These are phyloP conservation scores for Megaptera novaeangliae DNA, from an alignment of 2,113 vertebrate genomes.

Conservation along the genomic window DNA sequence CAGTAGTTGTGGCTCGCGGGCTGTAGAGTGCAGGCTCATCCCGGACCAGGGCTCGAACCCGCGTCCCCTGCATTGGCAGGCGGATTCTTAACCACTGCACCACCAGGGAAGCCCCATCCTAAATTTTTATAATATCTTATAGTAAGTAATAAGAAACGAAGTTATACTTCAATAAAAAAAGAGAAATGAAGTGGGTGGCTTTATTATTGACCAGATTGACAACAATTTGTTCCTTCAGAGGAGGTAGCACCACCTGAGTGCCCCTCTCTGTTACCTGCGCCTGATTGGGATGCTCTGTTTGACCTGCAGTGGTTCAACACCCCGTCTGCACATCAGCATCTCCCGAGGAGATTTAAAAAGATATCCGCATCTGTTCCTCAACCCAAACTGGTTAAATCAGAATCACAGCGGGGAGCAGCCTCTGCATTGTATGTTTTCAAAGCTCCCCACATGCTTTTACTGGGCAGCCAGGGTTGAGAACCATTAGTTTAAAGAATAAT, in stretches of 20 bases:
- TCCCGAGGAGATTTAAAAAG: neutral
- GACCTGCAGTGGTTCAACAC: neutral
- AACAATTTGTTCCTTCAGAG: neutral
- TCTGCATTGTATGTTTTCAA: neutral
- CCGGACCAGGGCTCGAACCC: too few relatives aligned
- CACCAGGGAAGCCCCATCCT: too few relatives aligned
- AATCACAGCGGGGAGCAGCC: neutral
- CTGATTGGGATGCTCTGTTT: neutral
- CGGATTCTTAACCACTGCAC: too few relatives aligned
- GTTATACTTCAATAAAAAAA: neutral
- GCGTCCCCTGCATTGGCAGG: too few relatives aligned
- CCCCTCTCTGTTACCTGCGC: fast-evolving
- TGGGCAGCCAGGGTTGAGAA: neutral
- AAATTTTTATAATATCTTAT: neutral
- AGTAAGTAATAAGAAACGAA: neutral
- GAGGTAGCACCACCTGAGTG: fast-evolving
- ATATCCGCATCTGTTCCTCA: neutral
- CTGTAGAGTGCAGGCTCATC: too few relatives aligned
- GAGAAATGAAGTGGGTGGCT: neutral
- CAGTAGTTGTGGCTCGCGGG: too few relatives aligned
- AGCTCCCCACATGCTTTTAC: neutral
- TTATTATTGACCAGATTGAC: fast-evolving
- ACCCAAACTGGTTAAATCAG: neutral
- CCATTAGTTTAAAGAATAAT: neutral
- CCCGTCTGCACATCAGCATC: neutral